Base-by-base conservation (phyloP, 2,797 vertebrate species). In the Valencia hispanica region DNA sequence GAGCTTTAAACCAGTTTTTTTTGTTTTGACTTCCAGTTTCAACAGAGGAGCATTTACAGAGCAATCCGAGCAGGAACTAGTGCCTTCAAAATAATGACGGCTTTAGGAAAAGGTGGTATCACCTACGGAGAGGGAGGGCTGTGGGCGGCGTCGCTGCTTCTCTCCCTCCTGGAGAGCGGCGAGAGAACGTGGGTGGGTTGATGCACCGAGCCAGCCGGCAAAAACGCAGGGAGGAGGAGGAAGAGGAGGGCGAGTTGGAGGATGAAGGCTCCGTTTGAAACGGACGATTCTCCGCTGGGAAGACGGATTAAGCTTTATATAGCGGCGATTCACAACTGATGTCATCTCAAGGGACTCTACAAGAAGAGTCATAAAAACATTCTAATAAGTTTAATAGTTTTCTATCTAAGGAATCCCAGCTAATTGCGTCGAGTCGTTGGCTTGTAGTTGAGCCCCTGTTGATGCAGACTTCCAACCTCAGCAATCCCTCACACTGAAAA, bases 171-270 rank as follows among this genome's bases (percentile, higher is more conserved):
- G 51, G 79, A 88, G 85, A 85, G 79, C 50, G 71, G 83, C 63
- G 81, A 82, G 88, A 84, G 80, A 65, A 86, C 80, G 92, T 94
- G 93, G 92, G 92, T 75, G 90, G 91, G 80, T 88, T 80, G 84
- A 87, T 80, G 84, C 72, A 71, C 84, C 73, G 83, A 86, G 81
- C 77, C 68, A 80, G 86, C 88, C n/a, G n/a, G n/a, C n/a, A n/a
- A n/a, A 75, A 76, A 90, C 80, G 90, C 87, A 90, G 92, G 92
- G n/a, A n/a, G 93, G 92, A 87, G 92, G 92, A 93, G 86, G 91
- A 92, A 74, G 92, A 93, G 1, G 88, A 88, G 84, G 84, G 61
- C 74, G 90, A 87, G 89, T 84, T 81, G 88, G 89, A 86, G 86
- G 91, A 93, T 77, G 92, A 92, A 92, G 92, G 80, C 15, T 4